Conservation (phyloP, 2,888 invertebrate genomes). For the Cabera pusaria region DNA sequence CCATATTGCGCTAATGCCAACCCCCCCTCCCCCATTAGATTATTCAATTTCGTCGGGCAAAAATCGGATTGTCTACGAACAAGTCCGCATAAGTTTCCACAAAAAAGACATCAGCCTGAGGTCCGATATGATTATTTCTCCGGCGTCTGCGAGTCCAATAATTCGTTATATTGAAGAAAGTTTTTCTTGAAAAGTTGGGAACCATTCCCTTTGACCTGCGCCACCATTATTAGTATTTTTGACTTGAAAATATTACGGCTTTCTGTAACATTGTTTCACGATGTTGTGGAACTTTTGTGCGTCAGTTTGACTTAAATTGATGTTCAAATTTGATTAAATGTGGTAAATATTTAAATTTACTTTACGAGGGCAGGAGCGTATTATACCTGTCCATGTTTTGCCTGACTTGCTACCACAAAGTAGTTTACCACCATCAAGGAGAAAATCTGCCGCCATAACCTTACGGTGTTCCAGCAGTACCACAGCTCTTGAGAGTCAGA, state of each 20-base stretch:
- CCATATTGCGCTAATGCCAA: constrained; percentile 31
- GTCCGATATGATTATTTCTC: constrained; percentile 59
- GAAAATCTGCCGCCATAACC: no score
- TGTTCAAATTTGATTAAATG: no score
- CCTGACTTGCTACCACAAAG: no score
- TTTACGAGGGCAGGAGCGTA: no score
- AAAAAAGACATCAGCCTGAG: constrained; percentile 60
- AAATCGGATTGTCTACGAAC: constrained; percentile 43
- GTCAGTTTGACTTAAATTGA: no score
- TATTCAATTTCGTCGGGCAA: constrained; percentile 46
- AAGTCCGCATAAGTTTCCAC: constrained; percentile 33
- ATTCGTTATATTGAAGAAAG: constrained; percentile 76
- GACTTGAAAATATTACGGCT: constrained; percentile 54
- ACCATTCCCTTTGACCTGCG: constrained; percentile 70
- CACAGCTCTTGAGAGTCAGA: no score
- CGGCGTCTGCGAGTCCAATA: constrained; percentile 70
- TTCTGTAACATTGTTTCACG: no score
- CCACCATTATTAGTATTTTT: constrained; percentile 66
- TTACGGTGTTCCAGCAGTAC: no score
- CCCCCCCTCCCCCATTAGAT: constrained; percentile 36
- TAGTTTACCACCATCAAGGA: no score
- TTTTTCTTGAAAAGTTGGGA: constrained; percentile 61
- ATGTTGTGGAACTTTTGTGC: no score
- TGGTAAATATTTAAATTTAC: no score
- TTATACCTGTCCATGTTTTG: no score